These are phyloP conservation scores for Phycodurus eques DNA, from an alignment of 2,113 vertebrate species.

Conservation along the genomic window DNA sequence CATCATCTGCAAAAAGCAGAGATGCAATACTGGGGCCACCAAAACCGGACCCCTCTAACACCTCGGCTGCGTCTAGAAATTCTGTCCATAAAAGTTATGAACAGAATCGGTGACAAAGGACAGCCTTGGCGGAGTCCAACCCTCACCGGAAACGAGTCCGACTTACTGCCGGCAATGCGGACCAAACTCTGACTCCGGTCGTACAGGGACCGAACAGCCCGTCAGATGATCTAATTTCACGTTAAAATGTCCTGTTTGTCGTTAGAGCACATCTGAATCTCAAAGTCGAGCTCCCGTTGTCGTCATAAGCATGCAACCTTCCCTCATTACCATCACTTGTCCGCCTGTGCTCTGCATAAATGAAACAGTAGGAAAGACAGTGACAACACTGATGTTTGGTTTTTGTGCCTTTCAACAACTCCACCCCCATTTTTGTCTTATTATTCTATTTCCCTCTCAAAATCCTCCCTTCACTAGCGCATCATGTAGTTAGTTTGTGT, in stretches of 20 bases:
- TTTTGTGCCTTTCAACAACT: background rate
- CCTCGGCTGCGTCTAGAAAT: too few species aligned
- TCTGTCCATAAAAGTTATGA: too few species aligned
- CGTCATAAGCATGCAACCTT: slow-evolving; percentile 26
- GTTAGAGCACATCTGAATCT: slow-evolving; percentile 17
- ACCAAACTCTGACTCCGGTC: too few species aligned
- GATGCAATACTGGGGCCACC: too few species aligned
- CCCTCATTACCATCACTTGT: slow-evolving; percentile 62
- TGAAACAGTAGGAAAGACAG: slow-evolving; percentile 48
- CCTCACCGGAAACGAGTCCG: too few species aligned
- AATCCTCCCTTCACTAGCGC: slow-evolving; percentile 17
- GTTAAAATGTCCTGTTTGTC: slow-evolving; percentile 17
- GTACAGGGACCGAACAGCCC: too few species aligned
- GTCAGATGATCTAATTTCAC: background rate
- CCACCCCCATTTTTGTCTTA: slow-evolving; percentile 10
- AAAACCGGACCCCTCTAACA: too few species aligned
- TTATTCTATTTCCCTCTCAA: slow-evolving; percentile 28
- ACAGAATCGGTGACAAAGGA: too few species aligned
- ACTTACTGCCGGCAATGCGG: too few species aligned
- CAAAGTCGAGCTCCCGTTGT: slow-evolving; percentile 43
- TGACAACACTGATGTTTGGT: slow-evolving; percentile 32
- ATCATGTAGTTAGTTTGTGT: slow-evolving; percentile 20
- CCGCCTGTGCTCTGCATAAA: slow-evolving; percentile 49
- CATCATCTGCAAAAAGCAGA: too few species aligned
- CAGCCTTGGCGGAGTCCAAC: too few species aligned